phyloP scores from a whole-genome alignment of 2,797 vertebrate species.

The Phalloptychus januarius region DNA sequence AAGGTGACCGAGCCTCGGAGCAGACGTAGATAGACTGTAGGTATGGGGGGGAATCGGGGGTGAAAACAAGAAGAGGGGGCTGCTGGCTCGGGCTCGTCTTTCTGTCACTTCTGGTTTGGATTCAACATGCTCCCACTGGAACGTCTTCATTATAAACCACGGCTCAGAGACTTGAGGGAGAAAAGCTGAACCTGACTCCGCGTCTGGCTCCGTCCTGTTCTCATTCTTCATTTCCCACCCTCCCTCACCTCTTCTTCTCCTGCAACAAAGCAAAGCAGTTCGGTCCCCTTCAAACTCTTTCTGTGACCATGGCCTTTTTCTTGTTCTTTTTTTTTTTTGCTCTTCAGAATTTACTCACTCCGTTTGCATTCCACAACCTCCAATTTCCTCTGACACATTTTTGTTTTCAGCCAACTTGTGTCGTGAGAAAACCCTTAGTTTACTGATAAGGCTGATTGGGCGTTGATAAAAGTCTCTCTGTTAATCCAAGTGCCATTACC shows the following conservation, averaged over 20 bases:
- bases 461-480: slow-evolving; percentile 58
- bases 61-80: slow-evolving; percentile 31
- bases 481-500: slow-evolving; percentile 44
- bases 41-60: slow-evolving; percentile 24
- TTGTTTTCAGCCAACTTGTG: slow-evolving; percentile 41
- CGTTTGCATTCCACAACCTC: slow-evolving; percentile 43
- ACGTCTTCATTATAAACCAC: slow-evolving; percentile 51
- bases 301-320: neutral
- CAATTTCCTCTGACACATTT: slow-evolving; percentile 26
- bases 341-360: slow-evolving; percentile 22
- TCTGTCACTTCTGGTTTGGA: slow-evolving; percentile 71
- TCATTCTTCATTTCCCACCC: slow-evolving; percentile 43
- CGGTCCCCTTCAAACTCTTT: slow-evolving; percentile 27
- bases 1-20: slow-evolving; percentile 46
- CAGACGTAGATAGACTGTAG: slow-evolving; percentile 49
- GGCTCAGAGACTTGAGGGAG: slow-evolving; percentile 30
- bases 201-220: slow-evolving; percentile 44
- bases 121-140: slow-evolving; percentile 40
- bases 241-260: slow-evolving; percentile 23
- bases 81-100: slow-evolving; percentile 52
- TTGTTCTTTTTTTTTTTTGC: slow-evolving; percentile 24
- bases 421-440: slow-evolving; percentile 67
- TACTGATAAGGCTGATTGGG: slow-evolving; percentile 72
- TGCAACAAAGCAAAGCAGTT: slow-evolving; percentile 23
- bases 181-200: slow-evolving; percentile 48